Evolutionary conservation across 2,797 vertebrate species (phyloP).

Genomic region (Muscicapa comitata): DNA sequence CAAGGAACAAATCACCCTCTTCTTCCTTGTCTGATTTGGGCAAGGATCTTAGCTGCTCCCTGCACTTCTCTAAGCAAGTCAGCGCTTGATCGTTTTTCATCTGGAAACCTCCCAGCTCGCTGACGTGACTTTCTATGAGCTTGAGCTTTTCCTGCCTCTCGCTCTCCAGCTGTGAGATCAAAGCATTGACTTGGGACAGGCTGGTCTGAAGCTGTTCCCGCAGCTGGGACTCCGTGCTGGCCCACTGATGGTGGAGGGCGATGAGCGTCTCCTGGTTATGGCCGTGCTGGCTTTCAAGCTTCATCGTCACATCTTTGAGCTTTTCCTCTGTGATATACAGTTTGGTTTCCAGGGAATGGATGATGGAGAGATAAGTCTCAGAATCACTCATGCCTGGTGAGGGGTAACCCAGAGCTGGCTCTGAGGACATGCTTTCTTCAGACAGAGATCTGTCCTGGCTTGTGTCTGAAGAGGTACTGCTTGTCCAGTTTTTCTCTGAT

Average conservation of each 20-base stretch:
- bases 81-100: conserved; percentile 82
- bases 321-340: conserved; percentile 90
- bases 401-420: conserved; percentile 71
- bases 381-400: conserved; percentile 74
- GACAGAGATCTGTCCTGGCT: conserved; percentile 75
- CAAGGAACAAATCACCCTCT: conserved; percentile 28
- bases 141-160: conserved; percentile 77
- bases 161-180: conserved; percentile 78
- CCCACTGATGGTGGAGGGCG: conserved; percentile 72
- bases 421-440: conserved; percentile 78
- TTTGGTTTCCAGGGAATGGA: conserved; percentile 90
- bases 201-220: conserved; percentile 77
- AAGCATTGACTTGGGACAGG: conserved; percentile 73
- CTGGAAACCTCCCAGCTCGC: conserved; percentile 70
- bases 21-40: conserved; percentile 65
- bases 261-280: conserved; percentile 74
- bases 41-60: conserved; percentile 80
- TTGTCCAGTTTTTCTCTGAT: conserved; percentile 76
- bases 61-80: conserved; percentile 83
- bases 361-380: conserved; percentile 90
- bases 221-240: conserved; percentile 79
- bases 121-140: conserved; percentile 71
- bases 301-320: conserved; percentile 86
- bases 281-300: conserved; percentile 81
- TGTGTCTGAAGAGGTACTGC: conserved; percentile 76